phyloP scores from a whole-genome alignment of 2,888 invertebrate species.

The Caenorhabditis sp. region DNA sequence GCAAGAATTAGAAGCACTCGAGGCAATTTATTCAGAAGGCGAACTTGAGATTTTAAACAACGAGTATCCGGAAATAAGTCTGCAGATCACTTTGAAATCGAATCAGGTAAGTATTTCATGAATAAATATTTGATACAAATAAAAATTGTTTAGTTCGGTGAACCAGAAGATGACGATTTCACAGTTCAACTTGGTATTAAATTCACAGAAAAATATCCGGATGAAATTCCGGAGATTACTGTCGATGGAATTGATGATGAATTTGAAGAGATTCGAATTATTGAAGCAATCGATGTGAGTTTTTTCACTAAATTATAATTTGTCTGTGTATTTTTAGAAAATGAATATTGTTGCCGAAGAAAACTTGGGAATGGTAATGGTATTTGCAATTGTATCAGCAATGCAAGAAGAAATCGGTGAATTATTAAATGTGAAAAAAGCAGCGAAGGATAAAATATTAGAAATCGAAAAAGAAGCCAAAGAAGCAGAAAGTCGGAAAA shows the following conservation, averaged over 20 bases:
- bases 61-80: slow-evolving; percentile 43
- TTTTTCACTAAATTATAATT: neutral
- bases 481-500: slow-evolving; percentile 77
- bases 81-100: slow-evolving; percentile 45
- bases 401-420: slow-evolving; percentile 73
- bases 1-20: slow-evolving; percentile 53
- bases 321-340: slow-evolving; percentile 17
- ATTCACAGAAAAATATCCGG: slow-evolving; percentile 64
- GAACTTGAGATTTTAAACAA: slow-evolving; percentile 35
- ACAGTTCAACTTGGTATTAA: slow-evolving; percentile 31
- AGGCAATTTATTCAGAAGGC: slow-evolving; percentile 52
- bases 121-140: neutral
- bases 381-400: slow-evolving; percentile 90
- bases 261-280: slow-evolving; percentile 47
- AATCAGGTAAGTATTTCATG: slow-evolving; percentile 32
- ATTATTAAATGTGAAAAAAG: slow-evolving; percentile 41
- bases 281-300: slow-evolving; percentile 26
- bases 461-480: slow-evolving; percentile 49
- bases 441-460: slow-evolving; percentile 41
- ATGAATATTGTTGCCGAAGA: slow-evolving; percentile 77
- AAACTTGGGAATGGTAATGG: slow-evolving; percentile 95
- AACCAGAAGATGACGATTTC: slow-evolving; percentile 41
- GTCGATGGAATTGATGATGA: slow-evolving; percentile 55
- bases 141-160: slow-evolving; percentile 27
- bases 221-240: slow-evolving; percentile 55